Evolutionary conservation across 2,797 vertebrate species (phyloP), one percentile per base, ranked within the genome.

Genomic region (Sebastes vulpes): DNA sequence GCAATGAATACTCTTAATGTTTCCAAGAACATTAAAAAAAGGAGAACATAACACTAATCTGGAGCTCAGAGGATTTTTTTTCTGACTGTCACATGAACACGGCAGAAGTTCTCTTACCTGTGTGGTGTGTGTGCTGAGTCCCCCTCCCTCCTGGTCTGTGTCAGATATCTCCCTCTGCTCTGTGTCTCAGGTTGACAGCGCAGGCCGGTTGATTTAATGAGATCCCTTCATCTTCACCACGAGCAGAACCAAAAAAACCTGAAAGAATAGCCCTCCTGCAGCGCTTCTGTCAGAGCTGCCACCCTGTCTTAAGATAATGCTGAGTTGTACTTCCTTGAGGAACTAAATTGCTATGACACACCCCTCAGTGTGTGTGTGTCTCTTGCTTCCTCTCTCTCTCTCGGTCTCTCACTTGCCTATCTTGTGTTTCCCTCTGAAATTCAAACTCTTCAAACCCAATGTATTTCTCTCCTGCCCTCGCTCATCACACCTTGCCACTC

Each of bases 271-370:
- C 80, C 68, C 81, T 91, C 90, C 84, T 72, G 83, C 81, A 74
- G 85, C 72, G 78, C 79, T 18, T 71, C 87, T 81, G 79, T 94
- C 82, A 86, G 60, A 67, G 86, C 84, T 73, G 38, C 79, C 84
- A 76, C 82, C 76, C 90, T 89, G 90, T 94, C 92, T 95, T 91
- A 91, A 96, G 95, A 95, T 95, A 94, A 91, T 94, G 93, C 84
- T 94, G 90, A 94, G 92, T 92, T 93, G 90, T 73, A 97, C 96
- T 97, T 97, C 97, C 97, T 97, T 93, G 94, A 97, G 96, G 96
- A 96, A 97, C 96, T 96, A 94, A 95, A 95, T 94, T 95, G 94
- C 91, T 90, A 90, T 94, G 95, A 95, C 95, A 96, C 96, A 95
- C 96, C 95, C 96, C 95, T 95, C 79, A 86, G 84, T 71, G 52